Conservation (phyloP, 2,888 invertebrate genomes). For the Eupithecia exiguata region DNA sequence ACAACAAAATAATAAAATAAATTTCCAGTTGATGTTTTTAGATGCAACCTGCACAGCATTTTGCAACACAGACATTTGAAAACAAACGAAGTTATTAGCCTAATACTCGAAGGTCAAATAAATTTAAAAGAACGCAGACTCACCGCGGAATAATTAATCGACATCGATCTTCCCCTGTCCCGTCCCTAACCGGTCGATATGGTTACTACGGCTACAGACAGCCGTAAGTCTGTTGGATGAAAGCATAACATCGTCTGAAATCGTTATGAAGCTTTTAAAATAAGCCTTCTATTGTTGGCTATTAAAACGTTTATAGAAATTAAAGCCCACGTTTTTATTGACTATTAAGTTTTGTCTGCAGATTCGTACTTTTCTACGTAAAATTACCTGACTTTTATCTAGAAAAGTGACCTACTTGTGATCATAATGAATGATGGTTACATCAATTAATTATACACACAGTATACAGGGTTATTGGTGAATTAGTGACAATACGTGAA, state of each 20-base stretch:
- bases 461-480: too few relatives aligned
- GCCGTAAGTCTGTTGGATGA: slow-evolving; percentile 30
- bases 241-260: slow-evolving; percentile 2
- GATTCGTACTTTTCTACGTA: too few relatives aligned
- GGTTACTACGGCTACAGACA: slow-evolving; percentile 46
- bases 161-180: slow-evolving; percentile 18
- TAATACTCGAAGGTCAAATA: background rate
- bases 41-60: too few relatives aligned
- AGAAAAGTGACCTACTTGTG: too few relatives aligned
- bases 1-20: too few relatives aligned
- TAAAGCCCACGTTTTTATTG: background rate
- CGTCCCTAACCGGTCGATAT: slow-evolving; percentile 46
- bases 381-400: too few relatives aligned
- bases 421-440: too few relatives aligned
- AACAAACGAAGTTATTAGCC: too few relatives aligned
- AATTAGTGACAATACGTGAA: too few relatives aligned
- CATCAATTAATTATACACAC: too few relatives aligned
- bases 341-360: background rate
- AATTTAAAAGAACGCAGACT: background rate
- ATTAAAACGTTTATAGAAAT: background rate
- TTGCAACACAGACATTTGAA: too few relatives aligned
- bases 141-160: slow-evolving; percentile 9
- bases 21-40: too few relatives aligned
- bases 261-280: background rate
- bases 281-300: background rate